Evolutionary conservation across 2,888 invertebrate species (phyloP).

Genomic region (Cheilosia scutellata): DNA sequence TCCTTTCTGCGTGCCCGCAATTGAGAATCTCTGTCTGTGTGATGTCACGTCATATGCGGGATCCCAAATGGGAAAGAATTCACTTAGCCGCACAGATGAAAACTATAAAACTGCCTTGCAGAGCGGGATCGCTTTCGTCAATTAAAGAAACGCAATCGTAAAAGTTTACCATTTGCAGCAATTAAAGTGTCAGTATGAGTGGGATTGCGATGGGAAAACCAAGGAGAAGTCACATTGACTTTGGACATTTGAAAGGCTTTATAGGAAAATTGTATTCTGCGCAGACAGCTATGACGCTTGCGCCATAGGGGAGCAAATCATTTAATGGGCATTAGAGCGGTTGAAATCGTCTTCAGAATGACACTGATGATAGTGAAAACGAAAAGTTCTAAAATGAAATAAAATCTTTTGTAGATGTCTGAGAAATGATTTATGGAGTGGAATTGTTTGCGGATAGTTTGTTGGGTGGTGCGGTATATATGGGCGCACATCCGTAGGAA

Average conservation of each 20-base stretch:
- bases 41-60: constrained; percentile 20
- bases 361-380: neutral
- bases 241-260: no score
- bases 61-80: constrained; percentile 25
- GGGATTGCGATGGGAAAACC: constrained; percentile 3
- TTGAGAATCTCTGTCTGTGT: neutral
- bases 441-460: no score
- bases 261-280: neutral
- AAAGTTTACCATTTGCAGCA: constrained; percentile 53
- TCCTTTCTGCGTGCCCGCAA: constrained; percentile 7
- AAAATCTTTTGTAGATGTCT: no score
- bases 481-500: no score
- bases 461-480: no score
- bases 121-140: constrained; percentile 33
- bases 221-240: neutral
- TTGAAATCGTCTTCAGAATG: neutral
- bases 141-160: constrained; percentile 57
- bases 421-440: no score
- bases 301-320: neutral
- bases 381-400: no score
- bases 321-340: neutral
- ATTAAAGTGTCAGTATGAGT: constrained; percentile 60
- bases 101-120: constrained; percentile 31
- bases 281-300: neutral
- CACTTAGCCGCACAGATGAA: constrained; percentile 32